phyloP scores from a whole-genome alignment of 1,140 invertebrate genomes.

The Streblospio benedicti region DNA sequence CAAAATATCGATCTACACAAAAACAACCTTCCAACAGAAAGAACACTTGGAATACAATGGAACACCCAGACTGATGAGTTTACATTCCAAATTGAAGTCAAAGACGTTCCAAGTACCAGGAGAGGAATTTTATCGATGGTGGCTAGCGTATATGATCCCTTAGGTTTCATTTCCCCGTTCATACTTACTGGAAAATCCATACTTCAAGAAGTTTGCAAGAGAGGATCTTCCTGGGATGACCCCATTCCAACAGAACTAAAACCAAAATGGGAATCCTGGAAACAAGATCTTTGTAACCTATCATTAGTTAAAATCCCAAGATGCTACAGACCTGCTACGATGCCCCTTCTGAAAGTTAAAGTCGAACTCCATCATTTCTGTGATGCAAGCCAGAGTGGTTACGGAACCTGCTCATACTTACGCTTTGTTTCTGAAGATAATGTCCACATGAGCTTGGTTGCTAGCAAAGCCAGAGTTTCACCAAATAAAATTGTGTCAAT shows the following conservation, averaged over 20 bases:
- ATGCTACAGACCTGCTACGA: background rate
- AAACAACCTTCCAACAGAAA: slow-evolving; percentile 2
- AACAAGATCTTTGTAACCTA: background rate
- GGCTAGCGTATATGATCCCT: too few relatives aligned
- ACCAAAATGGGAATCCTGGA: slow-evolving; percentile 6
- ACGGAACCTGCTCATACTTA: slow-evolving; percentile 14
- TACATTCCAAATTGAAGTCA: slow-evolving; percentile 10
- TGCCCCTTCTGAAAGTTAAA: background rate
- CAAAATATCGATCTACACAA: background rate
- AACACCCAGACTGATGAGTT: background rate
- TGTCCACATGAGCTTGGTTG: background rate
- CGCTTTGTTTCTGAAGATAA: background rate
- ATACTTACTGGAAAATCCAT: too few relatives aligned
- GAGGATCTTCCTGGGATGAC: too few relatives aligned
- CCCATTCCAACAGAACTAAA: background rate
- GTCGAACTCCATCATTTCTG: slow-evolving; percentile 17
- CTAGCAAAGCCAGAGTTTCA: slow-evolving; percentile 18
- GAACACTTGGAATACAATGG: slow-evolving; percentile 12
- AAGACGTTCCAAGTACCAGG: too few relatives aligned
- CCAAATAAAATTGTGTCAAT: slow-evolving; percentile 12
- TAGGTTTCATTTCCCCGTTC: too few relatives aligned
- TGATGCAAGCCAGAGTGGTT: slow-evolving; percentile 16
- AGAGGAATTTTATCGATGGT: too few relatives aligned
- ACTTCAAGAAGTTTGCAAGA: too few relatives aligned
- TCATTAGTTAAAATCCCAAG: background rate